phyloP scores from a whole-genome alignment of 2,888 invertebrate species.

The Trisateles emortualis region DNA sequence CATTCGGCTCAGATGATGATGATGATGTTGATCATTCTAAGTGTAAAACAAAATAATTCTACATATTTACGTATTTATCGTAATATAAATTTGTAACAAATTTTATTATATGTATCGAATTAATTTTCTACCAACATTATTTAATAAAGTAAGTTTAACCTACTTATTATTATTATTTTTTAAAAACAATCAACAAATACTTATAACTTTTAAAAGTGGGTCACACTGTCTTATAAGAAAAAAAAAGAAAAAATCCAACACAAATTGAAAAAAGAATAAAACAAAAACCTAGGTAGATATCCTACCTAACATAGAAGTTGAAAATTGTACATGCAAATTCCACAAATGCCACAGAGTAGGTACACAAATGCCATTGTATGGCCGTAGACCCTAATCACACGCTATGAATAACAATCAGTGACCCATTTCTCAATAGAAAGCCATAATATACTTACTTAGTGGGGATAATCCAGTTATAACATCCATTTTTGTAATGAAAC shows the following conservation, averaged over 20 bases:
- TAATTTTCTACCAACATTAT: slow-evolving; percentile 4
- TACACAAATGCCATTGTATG: slow-evolving; percentile 34
- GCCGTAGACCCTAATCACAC: slow-evolving; percentile 32
- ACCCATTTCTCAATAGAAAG: slow-evolving; percentile 46
- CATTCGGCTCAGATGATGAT: too few species aligned
- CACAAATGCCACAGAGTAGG: slow-evolving; percentile 18
- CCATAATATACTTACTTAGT: slow-evolving; percentile 71
- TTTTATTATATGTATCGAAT: slow-evolving; percentile 3
- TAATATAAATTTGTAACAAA: not conserved
- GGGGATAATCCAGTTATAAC: slow-evolving; percentile 74
- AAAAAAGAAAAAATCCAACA: too few species aligned
- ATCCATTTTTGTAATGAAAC: slow-evolving; percentile 74
- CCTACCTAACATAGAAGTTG: not conserved
- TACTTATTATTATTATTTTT: too few species aligned
- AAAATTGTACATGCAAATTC: slow-evolving; percentile 21
- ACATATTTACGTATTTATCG: too few species aligned
- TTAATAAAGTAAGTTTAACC: not conserved
- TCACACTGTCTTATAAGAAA: too few species aligned
- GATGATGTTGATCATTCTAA: too few species aligned
- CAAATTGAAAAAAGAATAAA: not conserved
- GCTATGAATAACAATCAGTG: slow-evolving; percentile 38
- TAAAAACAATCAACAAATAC: too few species aligned
- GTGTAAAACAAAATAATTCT: too few species aligned
- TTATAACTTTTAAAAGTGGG: too few species aligned
- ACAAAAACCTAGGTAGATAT: not conserved